Conservation (phyloP, 2,113 vertebrate genomes). For the Addax nasomaculatus region DNA sequence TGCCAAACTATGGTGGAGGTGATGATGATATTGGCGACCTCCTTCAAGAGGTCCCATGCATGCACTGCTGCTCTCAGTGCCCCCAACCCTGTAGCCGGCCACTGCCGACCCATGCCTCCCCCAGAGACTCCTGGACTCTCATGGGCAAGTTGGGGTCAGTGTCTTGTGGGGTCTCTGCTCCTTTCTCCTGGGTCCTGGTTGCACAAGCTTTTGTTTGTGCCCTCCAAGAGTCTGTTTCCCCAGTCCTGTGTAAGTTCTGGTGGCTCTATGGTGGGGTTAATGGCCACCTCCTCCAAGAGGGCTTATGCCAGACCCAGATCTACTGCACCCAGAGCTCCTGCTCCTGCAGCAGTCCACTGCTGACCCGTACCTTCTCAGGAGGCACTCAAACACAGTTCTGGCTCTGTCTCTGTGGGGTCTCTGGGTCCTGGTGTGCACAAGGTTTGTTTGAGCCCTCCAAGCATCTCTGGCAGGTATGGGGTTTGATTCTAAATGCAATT, state of each 20-base stretch:
- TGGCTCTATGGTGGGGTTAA: not conserved
- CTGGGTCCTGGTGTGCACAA: not conserved
- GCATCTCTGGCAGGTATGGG: not conserved
- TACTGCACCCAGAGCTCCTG: not conserved
- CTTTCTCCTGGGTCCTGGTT: not conserved
- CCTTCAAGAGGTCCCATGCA: not conserved
- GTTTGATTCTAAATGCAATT: not conserved
- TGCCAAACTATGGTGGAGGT: not conserved
- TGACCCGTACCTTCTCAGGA: accelerated
- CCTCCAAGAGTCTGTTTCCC: not conserved
- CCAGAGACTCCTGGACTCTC: not conserved
- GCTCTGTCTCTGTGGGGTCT: not conserved
- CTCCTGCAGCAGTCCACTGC: not conserved
- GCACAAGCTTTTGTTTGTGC: not conserved
- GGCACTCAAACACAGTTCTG: not conserved
- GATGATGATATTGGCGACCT: not conserved
- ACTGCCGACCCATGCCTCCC: accelerated
- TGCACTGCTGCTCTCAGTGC: not conserved
- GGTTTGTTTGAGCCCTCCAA: not conserved
- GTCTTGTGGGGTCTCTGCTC: not conserved
- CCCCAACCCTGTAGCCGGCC: not conserved
- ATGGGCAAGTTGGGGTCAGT: not conserved
- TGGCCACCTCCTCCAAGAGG: not conserved
- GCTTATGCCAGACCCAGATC: not conserved
- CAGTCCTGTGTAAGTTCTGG: not conserved